Base-by-base conservation (phyloP, 2,113 vertebrate genomes). In the Lepus timidus region DNA sequence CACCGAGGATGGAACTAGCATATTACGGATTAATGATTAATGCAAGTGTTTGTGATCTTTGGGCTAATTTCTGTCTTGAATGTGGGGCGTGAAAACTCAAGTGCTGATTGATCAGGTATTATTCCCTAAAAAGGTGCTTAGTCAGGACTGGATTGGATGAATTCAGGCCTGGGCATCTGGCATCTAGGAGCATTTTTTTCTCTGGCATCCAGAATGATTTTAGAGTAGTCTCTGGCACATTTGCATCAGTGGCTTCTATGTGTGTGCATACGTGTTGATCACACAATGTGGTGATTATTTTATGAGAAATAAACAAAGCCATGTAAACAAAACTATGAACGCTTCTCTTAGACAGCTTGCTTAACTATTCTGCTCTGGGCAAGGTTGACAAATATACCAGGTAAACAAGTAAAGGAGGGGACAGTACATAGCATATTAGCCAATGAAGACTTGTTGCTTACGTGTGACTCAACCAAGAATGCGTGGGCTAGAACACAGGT, bases 1-100 rank as follows among this genome's bases (percentile, higher is more conserved):
- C 44, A 49, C 36, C n/a, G 74, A 85, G 27, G 51, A 73, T 44
- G 31, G 36, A 36, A 86, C 20, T 9, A 71, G 12, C 64, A 65
- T 52, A 36, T 87, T 70, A 62, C 52, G 44, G 65, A 89, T 84
- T 39, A 74, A n/a, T 93, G 86, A 93, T 96, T 79, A 80, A 49
- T 87, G 16, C 4, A 68, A 55, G 51, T 29, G 62, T 71, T 86
- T 76, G 27, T 64, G 80, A 75, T 33, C 51, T 5, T 31, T 61
- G 3, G 2, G 61, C 51, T 89, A n/a, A 91, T 94, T 93, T 95
- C 71, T 16, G 27, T 91, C 79, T 61, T 61, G 23, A 93, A 75
- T 68, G 16, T 82, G 64, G n/a, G 73, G n/a, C 62, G 27, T 22
- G 79, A 49, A 49, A 33, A 75, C 80, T 85, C 22, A 88, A 85